Conservation (phyloP, 2,888 invertebrate species). For the Eupithecia tripunctaria region DNA sequence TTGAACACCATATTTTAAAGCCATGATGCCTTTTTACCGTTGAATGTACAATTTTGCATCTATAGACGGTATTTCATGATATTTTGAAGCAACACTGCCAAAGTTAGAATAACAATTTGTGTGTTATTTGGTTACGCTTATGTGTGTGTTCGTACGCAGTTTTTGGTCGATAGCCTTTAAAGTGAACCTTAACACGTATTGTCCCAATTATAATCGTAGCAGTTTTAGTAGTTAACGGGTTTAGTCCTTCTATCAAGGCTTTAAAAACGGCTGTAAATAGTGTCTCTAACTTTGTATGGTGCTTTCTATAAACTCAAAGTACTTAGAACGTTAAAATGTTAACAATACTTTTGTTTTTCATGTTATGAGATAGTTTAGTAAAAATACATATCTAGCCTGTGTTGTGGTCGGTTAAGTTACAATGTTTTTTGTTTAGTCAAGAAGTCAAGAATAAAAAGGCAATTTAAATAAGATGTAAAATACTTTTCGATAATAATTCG, state of each 20-base stretch:
- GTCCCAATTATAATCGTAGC: slow-evolving; percentile 20
- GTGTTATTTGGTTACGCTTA: slow-evolving; percentile 23
- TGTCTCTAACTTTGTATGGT: slow-evolving; percentile 58
- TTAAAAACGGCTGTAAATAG: slow-evolving; percentile 47
- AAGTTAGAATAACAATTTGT: slow-evolving; percentile 29
- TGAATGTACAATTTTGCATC: slow-evolving; percentile 25
- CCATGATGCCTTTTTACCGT: slow-evolving; percentile 28
- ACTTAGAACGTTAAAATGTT: slow-evolving; percentile 36
- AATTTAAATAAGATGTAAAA: neutral
- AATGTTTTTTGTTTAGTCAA: neutral
- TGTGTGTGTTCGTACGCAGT: slow-evolving; percentile 10
- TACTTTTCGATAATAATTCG: neutral
- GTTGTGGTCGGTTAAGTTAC: slow-evolving; percentile 12
- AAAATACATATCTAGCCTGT: slow-evolving; percentile 33
- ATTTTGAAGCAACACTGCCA: slow-evolving; percentile 35
- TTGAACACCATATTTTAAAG: slow-evolving; percentile 14
- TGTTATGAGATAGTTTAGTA: slow-evolving; percentile 26
- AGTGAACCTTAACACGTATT: slow-evolving; percentile 1
- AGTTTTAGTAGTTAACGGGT: slow-evolving; percentile 30
- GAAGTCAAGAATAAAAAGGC: slow-evolving; percentile 1
- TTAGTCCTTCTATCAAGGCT: slow-evolving; percentile 32
- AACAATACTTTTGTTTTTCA: slow-evolving; percentile 43
- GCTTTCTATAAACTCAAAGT: slow-evolving; percentile 58
- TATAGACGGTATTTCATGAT: slow-evolving; percentile 20
- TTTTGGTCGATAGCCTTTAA: slow-evolving; percentile 4